Percentiles rank a stretch among this genome's conserved stretches.
Evolutionary conservation across 2,113 vertebrate species (phyloP).

Genomic region (Tragulus kanchil): DNA sequence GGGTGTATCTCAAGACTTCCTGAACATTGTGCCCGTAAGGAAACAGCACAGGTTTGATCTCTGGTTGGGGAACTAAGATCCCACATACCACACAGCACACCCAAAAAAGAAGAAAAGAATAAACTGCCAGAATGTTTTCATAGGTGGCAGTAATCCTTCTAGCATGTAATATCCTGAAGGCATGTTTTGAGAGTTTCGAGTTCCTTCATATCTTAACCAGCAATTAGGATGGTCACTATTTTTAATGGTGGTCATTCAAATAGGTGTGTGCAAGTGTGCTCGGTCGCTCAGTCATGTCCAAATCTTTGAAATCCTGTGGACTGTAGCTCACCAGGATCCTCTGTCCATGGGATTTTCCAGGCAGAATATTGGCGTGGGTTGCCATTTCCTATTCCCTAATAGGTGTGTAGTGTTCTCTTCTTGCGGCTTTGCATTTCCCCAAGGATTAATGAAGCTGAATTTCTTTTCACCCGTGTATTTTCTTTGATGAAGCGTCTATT

Average conservation of each 20-base stretch:
- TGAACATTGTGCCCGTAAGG: background rate
- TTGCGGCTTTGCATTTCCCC: background rate
- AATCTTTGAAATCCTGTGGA: background rate
- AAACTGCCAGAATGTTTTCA: background rate
- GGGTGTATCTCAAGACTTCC: background rate
- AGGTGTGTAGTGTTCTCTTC: background rate
- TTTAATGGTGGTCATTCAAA: background rate
- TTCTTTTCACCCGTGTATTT: background rate
- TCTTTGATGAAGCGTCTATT: background rate
- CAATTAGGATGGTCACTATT: background rate
- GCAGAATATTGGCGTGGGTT: background rate
- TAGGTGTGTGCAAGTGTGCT: background rate
- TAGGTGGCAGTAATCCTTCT: background rate
- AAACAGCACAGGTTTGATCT: background rate
- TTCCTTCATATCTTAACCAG: background rate
- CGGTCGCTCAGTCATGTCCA: background rate
- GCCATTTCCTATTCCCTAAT: background rate
- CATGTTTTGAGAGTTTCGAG: background rate
- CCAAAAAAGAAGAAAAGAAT: background rate
- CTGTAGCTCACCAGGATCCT: background rate
- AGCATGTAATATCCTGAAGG: background rate
- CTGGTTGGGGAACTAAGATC: background rate
- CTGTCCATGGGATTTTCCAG: background rate
- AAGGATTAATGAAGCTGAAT: background rate
- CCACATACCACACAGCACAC: background rate